Percentiles rank a stretch among this genome's conserved stretches.
These are phyloP conservation scores for Poeciliopsis prolifica DNA, from an alignment of 2,113 vertebrate genomes.

Conservation along the genomic window DNA sequence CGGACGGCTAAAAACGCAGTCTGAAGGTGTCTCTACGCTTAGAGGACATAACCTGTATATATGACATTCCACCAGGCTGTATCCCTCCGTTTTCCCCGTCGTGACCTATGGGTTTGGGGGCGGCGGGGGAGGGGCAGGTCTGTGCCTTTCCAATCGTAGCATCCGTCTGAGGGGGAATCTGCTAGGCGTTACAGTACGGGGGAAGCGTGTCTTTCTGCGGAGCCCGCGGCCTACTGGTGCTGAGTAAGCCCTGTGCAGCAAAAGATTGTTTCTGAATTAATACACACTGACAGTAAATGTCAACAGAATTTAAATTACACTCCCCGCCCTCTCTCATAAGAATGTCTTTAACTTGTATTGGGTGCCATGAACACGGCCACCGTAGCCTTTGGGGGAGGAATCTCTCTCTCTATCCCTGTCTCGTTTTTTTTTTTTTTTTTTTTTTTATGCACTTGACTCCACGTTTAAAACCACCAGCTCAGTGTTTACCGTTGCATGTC, in stretches of 20 bases:
- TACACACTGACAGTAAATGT: conserved; percentile 85
- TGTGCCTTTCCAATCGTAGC: conserved; percentile 60
- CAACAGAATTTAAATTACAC: conserved; percentile 85
- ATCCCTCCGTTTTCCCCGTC: conserved; percentile 46
- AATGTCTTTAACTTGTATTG: conserved; percentile 80
- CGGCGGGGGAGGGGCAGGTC: neutral
- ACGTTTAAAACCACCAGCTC: conserved; percentile 73
- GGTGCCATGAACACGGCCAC: conserved; percentile 72
- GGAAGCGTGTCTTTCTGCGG: conserved; percentile 68
- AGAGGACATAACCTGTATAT: conserved; percentile 70
- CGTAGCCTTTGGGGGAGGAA: conserved; percentile 52
- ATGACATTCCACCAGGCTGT: conserved; percentile 75
- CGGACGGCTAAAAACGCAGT: conserved; percentile 44
- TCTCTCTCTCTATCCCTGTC: conserved; percentile 44
- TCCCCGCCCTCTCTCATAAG: conserved; percentile 75
- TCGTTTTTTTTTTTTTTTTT: conserved; percentile 12
- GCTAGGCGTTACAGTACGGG: conserved; percentile 69
- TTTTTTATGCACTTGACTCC: conserved; percentile 71
- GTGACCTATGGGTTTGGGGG: conserved; percentile 68
- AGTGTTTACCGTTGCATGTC: conserved; percentile 51
- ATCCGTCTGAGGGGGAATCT: conserved; percentile 65
- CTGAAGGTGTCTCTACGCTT: conserved; percentile 65
- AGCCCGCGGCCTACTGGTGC: conserved; percentile 75
- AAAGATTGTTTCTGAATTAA: conserved; percentile 77
- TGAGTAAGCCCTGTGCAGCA: conserved; percentile 80